Evolutionary conservation across 2,888 invertebrate species (phyloP), one percentile per base, ranked within the genome.

Genomic region (Macaria notata): DNA sequence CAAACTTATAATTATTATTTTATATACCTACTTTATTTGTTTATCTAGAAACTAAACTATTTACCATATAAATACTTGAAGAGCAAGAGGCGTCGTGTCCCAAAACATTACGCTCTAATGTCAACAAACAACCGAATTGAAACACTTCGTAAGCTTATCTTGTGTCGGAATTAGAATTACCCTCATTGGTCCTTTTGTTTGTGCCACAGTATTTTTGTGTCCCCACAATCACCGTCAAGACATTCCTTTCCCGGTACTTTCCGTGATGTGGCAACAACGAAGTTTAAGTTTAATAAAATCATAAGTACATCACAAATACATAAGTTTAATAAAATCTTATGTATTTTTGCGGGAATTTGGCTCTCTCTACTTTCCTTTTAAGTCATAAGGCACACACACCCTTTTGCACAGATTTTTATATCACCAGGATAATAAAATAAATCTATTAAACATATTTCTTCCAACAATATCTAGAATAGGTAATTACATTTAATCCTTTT

Each of bases 251-350:
- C 77, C 77, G 68, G 19, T 75, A 78, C 78, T 73, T 77, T 74
- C 70, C 65, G 67, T 75, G 75, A 80, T 79, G 79, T 72, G 76
- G 76, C 72, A 75, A 76, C 77, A 78, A 73, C 79, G 74, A 78
- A 78, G 78, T 79, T n/a, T n/a, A n/a, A n/a, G n/a, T n/a, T n/a
- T n/a, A n/a, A n/a, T n/a, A n/a, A n/a, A n/a, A n/a, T n/a, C n/a
- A n/a, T n/a, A n/a, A n/a, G n/a, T n/a, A n/a, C n/a, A n/a, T n/a
- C n/a, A n/a, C n/a, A n/a, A n/a, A n/a, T n/a, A n/a, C n/a, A n/a
- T n/a, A n/a, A n/a, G n/a, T n/a, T 83, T 73, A 79, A 80, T 75
- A 75, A 79, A 78, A 76, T 74, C 75, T 75, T 78, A 75, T 78
- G 73, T 78, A 77, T 79, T 79, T 76, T 70, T 69, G 69, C 60